A percentile compares a stretch with the other conserved stretches of the same genome.
phyloP scores from a whole-genome alignment of 1,140 invertebrate genomes.

The Spodoptera litura region DNA sequence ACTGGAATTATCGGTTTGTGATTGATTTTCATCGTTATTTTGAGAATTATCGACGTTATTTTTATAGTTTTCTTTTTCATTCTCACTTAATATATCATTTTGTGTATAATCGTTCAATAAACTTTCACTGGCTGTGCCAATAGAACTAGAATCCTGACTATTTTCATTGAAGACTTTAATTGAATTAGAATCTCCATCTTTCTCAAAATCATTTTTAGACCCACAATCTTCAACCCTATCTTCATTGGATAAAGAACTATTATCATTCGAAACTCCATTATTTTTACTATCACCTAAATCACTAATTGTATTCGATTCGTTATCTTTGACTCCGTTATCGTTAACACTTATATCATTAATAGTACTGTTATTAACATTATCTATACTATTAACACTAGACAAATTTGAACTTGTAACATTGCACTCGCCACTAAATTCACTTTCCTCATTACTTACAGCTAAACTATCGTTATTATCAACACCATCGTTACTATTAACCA shows the following conservation, averaged over 20 bases:
- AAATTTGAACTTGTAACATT: slow-evolving; percentile 12
- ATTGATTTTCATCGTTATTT: background rate
- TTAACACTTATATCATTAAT: background rate
- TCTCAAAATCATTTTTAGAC: background rate
- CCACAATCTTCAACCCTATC: background rate
- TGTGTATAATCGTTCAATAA: background rate
- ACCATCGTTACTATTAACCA: background rate
- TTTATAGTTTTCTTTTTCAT: background rate
- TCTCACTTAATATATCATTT: background rate
- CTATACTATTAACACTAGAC: slow-evolving; percentile 26
- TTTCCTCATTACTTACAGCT: background rate
- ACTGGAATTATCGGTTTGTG: background rate
- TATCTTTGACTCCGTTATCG: background rate
- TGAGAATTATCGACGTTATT: background rate
- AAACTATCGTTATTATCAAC: background rate
- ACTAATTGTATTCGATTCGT: too few relatives aligned
- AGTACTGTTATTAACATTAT: slow-evolving; percentile 6
- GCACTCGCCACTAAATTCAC: slow-evolving; percentile 12
- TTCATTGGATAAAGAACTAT: too few relatives aligned
- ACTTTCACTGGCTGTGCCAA: background rate
- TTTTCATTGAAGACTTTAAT: background rate
- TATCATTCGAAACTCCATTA: background rate
- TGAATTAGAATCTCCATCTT: background rate
- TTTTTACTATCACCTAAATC: background rate
- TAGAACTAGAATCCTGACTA: slow-evolving; percentile 10